A percentile compares a stretch with the other conserved stretches of the same genome.
Evolutionary conservation across 2,888 invertebrate species (phyloP).

Genomic region (Amphipyra berbera): DNA sequence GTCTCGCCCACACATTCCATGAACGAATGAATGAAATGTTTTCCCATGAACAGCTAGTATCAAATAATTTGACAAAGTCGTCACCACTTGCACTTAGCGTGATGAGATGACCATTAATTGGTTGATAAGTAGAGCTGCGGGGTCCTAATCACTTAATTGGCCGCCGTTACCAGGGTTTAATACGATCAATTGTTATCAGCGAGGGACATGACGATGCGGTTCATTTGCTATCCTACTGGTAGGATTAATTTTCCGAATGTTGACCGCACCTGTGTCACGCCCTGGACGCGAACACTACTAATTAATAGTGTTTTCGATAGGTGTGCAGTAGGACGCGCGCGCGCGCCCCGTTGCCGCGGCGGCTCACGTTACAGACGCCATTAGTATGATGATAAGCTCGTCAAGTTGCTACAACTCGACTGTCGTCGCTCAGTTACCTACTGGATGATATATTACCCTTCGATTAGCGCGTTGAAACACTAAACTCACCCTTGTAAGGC

Average conservation of each 20-base stretch:
- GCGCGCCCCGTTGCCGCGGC: constrained; percentile 17
- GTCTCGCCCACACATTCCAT: constrained; percentile 22
- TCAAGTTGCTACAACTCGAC: constrained; percentile 53
- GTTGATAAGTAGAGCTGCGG: constrained; percentile 76
- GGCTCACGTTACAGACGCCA: constrained; percentile 81
- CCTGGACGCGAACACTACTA: constrained; percentile 76
- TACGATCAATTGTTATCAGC: constrained; percentile 81
- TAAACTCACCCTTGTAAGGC: constrained; percentile 70
- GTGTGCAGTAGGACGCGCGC: constrained; percentile 61
- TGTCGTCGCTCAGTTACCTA: constrained; percentile 55
- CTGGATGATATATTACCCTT: constrained; percentile 72
- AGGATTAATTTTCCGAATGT: constrained; percentile 88
- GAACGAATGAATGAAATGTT: constrained; percentile 16
- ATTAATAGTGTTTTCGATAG: constrained; percentile 87
- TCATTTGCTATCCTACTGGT: constrained; percentile 77
- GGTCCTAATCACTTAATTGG: constrained; percentile 85
- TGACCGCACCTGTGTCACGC: constrained; percentile 85
- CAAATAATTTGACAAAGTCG: constrained; percentile 61
- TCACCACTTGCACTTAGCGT: constrained; percentile 71
- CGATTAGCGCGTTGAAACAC: constrained; percentile 68
- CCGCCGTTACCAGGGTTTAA: constrained; percentile 74
- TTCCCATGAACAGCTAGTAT: constrained; percentile 32
- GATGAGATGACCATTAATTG: constrained; percentile 75
- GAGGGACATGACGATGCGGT: constrained; percentile 65
- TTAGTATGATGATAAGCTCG: constrained; percentile 79